A percentile compares a stretch with the other conserved stretches of the same genome.
Evolutionary conservation across 2,888 invertebrate species (phyloP).

Genomic region (Tyria jacobaeae): DNA sequence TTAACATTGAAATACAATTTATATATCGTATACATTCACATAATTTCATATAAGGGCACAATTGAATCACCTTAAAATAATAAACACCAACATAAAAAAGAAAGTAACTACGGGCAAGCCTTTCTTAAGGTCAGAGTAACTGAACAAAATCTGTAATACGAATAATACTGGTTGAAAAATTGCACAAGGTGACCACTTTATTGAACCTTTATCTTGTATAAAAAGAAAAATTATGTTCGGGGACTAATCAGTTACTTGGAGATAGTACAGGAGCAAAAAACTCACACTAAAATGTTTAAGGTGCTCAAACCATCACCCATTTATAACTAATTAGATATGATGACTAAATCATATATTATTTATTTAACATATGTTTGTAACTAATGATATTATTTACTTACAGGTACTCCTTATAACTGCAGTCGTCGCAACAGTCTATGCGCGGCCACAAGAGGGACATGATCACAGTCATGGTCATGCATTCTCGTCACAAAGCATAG

Average conservation of each 20-base stretch:
- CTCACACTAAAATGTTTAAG: conserved; percentile 31
- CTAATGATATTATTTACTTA: neutral
- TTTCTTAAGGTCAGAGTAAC: conserved; percentile 17
- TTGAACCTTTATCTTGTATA: conserved; percentile 23
- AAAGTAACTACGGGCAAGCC: conserved; percentile 17
- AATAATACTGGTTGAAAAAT: conserved; percentile 22
- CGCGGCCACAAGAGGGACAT: conserved; percentile 41
- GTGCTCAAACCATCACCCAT: neutral
- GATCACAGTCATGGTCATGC: conserved; percentile 50
- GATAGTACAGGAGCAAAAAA: conserved; percentile 14
- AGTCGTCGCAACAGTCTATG: conserved; percentile 28
- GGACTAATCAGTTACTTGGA: conserved; percentile 26
- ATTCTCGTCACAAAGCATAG: conserved; percentile 63
- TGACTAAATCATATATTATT: too few relatives aligned
- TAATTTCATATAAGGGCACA: too few relatives aligned
- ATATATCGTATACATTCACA: too few relatives aligned
- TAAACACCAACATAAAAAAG: neutral
- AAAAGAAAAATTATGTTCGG: conserved; percentile 14
- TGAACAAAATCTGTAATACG: conserved; percentile 18
- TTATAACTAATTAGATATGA: neutral
- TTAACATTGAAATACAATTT: too few relatives aligned
- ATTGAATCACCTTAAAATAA: too few relatives aligned
- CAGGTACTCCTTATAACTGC: conserved; percentile 31
- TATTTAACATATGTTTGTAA: too few relatives aligned
- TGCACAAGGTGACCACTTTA: neutral